These are phyloP conservation scores for Amblyopsis rosae DNA, from an alignment of 2,113 vertebrate species.

Conservation along the genomic window DNA sequence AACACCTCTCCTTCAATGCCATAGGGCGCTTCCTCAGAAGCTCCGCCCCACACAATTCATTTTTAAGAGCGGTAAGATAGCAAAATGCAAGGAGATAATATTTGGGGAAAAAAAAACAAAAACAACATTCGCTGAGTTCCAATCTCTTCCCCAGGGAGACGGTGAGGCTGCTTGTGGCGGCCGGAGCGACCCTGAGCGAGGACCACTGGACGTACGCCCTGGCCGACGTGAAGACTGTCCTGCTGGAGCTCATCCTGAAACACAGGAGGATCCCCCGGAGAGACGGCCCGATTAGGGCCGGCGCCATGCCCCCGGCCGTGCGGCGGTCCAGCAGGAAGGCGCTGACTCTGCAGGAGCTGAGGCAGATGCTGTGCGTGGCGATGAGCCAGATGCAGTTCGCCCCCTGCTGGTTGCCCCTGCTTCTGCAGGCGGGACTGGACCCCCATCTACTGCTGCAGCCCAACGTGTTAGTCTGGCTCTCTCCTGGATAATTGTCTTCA, in stretches of 20 bases:
- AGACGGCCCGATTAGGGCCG: not conserved
- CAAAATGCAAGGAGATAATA: too few relatives aligned
- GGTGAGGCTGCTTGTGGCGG: conserved; percentile 57
- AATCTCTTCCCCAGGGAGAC: conserved; percentile 50
- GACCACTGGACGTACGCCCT: conserved; percentile 52
- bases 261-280: conserved; percentile 44
- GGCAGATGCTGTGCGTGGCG: conserved; percentile 49
- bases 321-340: not conserved
- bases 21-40: too few relatives aligned
- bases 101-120: too few relatives aligned
- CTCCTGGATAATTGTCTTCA: not conserved
- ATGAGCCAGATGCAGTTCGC: conserved; percentile 41
- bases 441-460: conserved; percentile 77
- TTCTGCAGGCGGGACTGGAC: conserved; percentile 86
- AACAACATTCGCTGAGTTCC: too few relatives aligned
- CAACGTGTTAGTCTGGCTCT: conserved; percentile 75
- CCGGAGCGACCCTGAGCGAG: conserved; percentile 58
- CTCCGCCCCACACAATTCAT: too few relatives aligned
- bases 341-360: conserved; percentile 39
- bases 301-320: fast-evolving
- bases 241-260: conserved; percentile 66
- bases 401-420: conserved; percentile 83
- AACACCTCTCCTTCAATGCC: too few relatives aligned
- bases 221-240: conserved; percentile 36
- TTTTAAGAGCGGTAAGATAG: too few relatives aligned